Evolutionary conservation across 2,797 vertebrate genomes (phyloP).

Genomic region (Anniella stebbinsi): DNA sequence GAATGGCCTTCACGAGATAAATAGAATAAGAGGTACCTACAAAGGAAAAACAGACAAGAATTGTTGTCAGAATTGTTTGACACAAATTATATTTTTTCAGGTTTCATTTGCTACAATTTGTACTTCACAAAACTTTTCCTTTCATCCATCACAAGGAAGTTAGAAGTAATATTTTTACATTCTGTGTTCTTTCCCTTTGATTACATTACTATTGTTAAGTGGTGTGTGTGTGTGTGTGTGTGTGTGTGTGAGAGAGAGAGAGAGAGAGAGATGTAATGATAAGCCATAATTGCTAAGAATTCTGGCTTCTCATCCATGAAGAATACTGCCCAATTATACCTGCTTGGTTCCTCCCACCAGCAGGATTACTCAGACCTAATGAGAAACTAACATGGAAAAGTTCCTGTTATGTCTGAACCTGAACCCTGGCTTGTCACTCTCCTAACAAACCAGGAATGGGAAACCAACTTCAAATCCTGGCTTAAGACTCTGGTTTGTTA

Average conservation of each 20-base stretch:
- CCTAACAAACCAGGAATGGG: background rate
- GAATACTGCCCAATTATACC: background rate
- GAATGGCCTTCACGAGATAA: conserved; percentile 75
- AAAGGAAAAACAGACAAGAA: conserved; percentile 72
- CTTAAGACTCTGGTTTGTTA: background rate
- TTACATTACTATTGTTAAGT: background rate
- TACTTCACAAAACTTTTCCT: conserved; percentile 30
- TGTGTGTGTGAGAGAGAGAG: background rate
- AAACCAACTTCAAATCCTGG: background rate
- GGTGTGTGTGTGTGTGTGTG: background rate
- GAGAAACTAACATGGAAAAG: background rate
- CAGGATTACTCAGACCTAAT: background rate
- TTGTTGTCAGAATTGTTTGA: conserved; percentile 74
- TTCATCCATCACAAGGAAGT: background rate
- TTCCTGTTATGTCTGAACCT: background rate
- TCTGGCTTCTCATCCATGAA: background rate
- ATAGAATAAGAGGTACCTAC: conserved; percentile 83
- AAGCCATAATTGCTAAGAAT: background rate
- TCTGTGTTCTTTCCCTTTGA: background rate
- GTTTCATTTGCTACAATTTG: conserved; percentile 33
- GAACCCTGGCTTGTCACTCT: background rate
- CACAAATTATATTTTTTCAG: conserved; percentile 47
- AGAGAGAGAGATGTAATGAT: background rate
- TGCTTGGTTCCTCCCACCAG: background rate
- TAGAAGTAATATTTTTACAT: background rate